phyloP scores from a whole-genome alignment of 2,888 invertebrate species.

The Flabesymbios commensalis region DNA sequence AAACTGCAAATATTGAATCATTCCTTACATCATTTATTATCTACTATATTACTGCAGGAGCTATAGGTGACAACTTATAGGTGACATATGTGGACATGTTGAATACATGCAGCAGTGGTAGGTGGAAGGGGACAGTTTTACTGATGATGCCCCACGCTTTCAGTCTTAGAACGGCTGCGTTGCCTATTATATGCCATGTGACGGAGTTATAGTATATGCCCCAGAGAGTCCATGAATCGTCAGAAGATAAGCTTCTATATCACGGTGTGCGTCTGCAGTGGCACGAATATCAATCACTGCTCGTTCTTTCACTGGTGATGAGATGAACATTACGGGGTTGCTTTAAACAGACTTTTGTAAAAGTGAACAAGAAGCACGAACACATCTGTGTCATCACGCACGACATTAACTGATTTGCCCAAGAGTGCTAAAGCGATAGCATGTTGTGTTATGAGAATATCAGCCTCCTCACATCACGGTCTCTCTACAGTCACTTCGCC shows the following conservation, averaged over 20 bases:
- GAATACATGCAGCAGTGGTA: slow-evolving; percentile 9
- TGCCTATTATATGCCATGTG: slow-evolving; percentile 15
- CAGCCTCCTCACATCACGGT: slow-evolving; percentile 1
- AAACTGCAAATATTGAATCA: too few relatives aligned
- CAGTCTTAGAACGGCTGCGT: slow-evolving; percentile 1
- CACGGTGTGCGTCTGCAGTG: slow-evolving; percentile 12
- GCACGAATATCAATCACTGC: slow-evolving; percentile 7
- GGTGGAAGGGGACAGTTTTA: slow-evolving; percentile 14
- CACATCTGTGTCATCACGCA: slow-evolving; percentile 14
- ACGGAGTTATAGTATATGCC: background rate
- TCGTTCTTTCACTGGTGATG: slow-evolving; percentile 10
- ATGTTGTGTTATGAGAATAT: slow-evolving; percentile 7
- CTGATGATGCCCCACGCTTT: slow-evolving; percentile 5
- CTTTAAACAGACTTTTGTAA: slow-evolving; percentile 3
- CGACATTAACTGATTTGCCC: background rate
- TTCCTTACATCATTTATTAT: too few relatives aligned
- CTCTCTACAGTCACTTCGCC: slow-evolving; percentile 2
- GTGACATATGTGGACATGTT: slow-evolving; percentile 5
- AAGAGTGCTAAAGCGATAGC: slow-evolving; percentile 1
- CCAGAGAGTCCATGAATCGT: background rate
- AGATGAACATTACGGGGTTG: slow-evolving; percentile 12
- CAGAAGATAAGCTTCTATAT: slow-evolving; percentile 2
- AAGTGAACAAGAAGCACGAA: slow-evolving; percentile 13
- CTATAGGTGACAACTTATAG: slow-evolving; percentile 7
- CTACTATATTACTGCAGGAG: too few relatives aligned